Evolutionary conservation across 2,888 invertebrate genomes (phyloP).

Genomic region (Chalcosyrphus nemorum): DNA sequence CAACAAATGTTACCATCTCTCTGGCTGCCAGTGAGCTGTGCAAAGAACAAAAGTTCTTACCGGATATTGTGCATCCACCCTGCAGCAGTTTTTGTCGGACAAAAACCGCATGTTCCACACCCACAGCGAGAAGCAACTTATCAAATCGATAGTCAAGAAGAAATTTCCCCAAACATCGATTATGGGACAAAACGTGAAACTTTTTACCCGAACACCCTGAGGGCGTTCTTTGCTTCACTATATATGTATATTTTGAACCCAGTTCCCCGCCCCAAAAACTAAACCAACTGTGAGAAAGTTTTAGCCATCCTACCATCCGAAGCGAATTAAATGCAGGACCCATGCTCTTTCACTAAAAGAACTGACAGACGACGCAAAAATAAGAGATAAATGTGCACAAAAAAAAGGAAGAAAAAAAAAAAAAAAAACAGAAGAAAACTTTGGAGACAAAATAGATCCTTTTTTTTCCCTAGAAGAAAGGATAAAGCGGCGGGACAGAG

Average conservation of each 20-base stretch:
- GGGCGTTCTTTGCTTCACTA: background rate
- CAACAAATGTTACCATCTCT: conserved; percentile 53
- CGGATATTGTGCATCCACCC: conserved; percentile 50
- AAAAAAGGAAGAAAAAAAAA: conserved; percentile 6
- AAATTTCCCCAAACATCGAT: conserved; percentile 72
- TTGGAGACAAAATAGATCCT: conserved; percentile 63
- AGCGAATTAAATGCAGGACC: conserved; percentile 53
- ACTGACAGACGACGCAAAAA: conserved; percentile 43
- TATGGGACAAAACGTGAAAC: conserved; percentile 70
- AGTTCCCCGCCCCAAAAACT: background rate
- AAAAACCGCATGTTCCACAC: conserved; percentile 61
- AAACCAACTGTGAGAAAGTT: conserved; percentile 62
- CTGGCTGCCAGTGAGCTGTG: background rate
- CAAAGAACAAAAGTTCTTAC: conserved; percentile 19
- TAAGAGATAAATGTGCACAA: conserved; percentile 55
- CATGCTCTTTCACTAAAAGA: conserved; percentile 38
- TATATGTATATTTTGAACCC: too few relatives aligned
- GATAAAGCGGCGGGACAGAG: background rate
- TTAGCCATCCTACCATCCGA: conserved; percentile 24
- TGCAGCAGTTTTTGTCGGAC: conserved; percentile 49
- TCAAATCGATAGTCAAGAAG: conserved; percentile 72
- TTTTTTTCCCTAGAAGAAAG: background rate
- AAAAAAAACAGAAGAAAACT: conserved; percentile 21
- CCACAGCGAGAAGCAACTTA: conserved; percentile 59
- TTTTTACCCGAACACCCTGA: conserved; percentile 54